Evolutionary conservation across 2,797 vertebrate species (phyloP).

Genomic region (Huso huso): DNA sequence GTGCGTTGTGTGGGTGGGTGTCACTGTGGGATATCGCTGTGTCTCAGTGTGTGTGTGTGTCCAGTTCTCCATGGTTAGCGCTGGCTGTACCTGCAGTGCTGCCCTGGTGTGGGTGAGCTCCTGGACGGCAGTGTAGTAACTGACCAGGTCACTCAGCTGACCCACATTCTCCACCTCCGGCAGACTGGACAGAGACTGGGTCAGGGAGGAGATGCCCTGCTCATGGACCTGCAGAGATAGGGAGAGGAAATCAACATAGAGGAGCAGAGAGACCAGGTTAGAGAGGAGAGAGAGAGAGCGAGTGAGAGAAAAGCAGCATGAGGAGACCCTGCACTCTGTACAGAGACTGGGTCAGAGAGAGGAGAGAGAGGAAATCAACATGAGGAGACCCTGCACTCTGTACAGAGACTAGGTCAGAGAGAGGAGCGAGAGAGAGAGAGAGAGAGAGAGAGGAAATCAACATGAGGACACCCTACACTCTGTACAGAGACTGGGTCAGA

Average conservation of each 20-base stretch:
- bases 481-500: too few species aligned
- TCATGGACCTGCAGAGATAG: slow-evolving; percentile 56
- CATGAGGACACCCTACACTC: too few species aligned
- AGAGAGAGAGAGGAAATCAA: too few species aligned
- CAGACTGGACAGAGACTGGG: slow-evolving; percentile 53
- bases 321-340: too few species aligned
- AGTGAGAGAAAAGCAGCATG: too few species aligned
- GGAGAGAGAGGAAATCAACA: too few species aligned
- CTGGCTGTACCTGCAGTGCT: slow-evolving; percentile 58
- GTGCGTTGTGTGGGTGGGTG: too few species aligned
- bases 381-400: too few species aligned
- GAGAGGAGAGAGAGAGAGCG: not conserved
- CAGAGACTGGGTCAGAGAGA: too few species aligned
- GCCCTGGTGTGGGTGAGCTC: slow-evolving; percentile 62
- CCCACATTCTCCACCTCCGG: slow-evolving; percentile 65
- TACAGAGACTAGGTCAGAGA: too few species aligned
- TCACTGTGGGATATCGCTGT: not conserved
- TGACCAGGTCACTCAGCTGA: slow-evolving; percentile 67
- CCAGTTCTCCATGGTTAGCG: not conserved
- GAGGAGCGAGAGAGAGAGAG: too few species aligned
- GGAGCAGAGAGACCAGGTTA: too few species aligned
- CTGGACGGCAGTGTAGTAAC: slow-evolving; percentile 69
- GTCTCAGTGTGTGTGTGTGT: not conserved
- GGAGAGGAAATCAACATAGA: not conserved
- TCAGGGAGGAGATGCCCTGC: slow-evolving; percentile 64